These are phyloP conservation scores for Scaptodrosophila lebanonensis DNA, from an alignment of 1,140 invertebrate genomes.

Conservation along the genomic window DNA sequence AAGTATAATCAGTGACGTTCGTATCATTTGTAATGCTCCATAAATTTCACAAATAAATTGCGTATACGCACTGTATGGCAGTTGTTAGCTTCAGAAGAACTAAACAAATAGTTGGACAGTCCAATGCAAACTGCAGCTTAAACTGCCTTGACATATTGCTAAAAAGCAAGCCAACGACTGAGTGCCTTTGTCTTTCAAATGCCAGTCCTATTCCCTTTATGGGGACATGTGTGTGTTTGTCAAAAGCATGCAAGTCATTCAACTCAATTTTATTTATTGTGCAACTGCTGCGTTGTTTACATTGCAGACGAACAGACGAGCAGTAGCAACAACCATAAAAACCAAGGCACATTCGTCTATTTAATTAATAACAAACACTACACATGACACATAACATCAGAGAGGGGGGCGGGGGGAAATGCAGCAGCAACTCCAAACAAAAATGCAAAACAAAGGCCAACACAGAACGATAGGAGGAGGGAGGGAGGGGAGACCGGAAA, in stretches of 20 bases:
- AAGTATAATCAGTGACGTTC: no score
- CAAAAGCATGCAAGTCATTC: conserved; percentile 54
- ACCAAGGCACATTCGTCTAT: conserved; percentile 47
- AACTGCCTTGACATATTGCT: conserved; percentile 52
- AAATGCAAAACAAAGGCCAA: neutral
- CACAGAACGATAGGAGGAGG: neutral
- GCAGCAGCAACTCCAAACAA: conserved; percentile 6
- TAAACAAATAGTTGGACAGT: conserved; percentile 40
- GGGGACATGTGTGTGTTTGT: conserved; percentile 20
- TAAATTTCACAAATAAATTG: conserved; percentile 51
- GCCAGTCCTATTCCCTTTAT: neutral
- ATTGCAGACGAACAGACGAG: conserved; percentile 22
- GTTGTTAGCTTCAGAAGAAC: conserved; percentile 24
- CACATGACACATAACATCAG: conserved; percentile 24
- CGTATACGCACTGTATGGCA: conserved; percentile 42
- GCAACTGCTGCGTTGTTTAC: conserved; percentile 33
- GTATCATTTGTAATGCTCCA: conserved; percentile 41
- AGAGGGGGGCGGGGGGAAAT: no score
- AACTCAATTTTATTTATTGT: conserved; percentile 58
- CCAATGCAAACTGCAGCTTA: conserved; percentile 28
- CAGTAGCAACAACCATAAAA: conserved; percentile 10
- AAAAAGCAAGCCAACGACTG: conserved; percentile 23
- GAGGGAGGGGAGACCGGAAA: neutral
- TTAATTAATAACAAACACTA: conserved; percentile 58
- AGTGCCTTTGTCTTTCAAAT: conserved; percentile 17